A percentile compares a stretch with the other conserved stretches of the same genome.
Evolutionary conservation across 2,888 invertebrate species (phyloP).

Genomic region (Magallana nippona): DNA sequence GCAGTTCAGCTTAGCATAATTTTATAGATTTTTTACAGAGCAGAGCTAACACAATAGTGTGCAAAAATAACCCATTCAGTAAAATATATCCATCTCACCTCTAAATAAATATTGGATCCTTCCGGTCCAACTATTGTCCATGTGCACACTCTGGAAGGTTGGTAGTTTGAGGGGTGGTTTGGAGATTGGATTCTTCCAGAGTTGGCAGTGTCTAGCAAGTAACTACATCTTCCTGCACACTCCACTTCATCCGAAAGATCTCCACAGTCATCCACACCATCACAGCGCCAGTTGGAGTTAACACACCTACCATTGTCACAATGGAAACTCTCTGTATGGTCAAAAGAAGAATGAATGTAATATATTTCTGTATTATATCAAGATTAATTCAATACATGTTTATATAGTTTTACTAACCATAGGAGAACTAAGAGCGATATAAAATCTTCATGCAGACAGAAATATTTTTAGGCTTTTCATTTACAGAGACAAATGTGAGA

Average conservation of each 20-base stretch:
- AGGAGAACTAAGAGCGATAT: too few species aligned
- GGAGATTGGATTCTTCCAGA: slow-evolving; percentile 43
- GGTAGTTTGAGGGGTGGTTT: slow-evolving; percentile 47
- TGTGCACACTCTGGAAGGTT: slow-evolving; percentile 41
- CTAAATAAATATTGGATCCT: slow-evolving; percentile 49
- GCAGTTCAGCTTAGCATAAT: too few species aligned
- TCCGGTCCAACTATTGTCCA: slow-evolving; percentile 53
- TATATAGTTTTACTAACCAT: too few species aligned
- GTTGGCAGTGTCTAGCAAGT: neutral
- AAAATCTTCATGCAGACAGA: too few species aligned
- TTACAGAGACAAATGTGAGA: too few species aligned
- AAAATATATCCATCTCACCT: slow-evolving; percentile 40
- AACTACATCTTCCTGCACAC: slow-evolving; percentile 49
- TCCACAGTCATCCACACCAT: slow-evolving; percentile 53
- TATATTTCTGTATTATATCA: too few species aligned
- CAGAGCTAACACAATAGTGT: too few species aligned
- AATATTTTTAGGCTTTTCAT: too few species aligned
- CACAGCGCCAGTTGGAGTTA: slow-evolving; percentile 43
- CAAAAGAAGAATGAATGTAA: neutral
- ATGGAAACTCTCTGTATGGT: slow-evolving; percentile 44
- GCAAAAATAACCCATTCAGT: neutral
- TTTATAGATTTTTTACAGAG: too few species aligned
- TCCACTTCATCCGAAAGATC: slow-evolving; percentile 61
- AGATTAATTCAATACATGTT: too few species aligned
- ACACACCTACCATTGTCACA: slow-evolving; percentile 49